A percentile compares a stretch with the other conserved stretches of the same genome.
Conservation (phyloP, 2,113 vertebrate genomes). For the Lynx canadensis region DNA sequence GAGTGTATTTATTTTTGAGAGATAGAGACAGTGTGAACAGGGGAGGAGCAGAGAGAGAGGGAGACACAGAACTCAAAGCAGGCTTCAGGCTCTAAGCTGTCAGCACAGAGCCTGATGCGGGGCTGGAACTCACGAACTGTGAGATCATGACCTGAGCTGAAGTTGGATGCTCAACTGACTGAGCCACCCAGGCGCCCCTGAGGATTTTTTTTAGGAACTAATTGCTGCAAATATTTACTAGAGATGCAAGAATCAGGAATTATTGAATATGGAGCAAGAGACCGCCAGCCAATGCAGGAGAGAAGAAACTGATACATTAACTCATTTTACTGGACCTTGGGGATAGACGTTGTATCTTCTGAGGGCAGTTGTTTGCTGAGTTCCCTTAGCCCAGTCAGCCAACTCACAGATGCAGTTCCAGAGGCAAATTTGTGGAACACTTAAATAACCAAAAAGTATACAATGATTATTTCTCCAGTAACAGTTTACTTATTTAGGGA, state of each 20-base stretch:
- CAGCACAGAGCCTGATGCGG: too few relatives aligned
- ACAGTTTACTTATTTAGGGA: not conserved
- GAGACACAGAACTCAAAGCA: too few relatives aligned
- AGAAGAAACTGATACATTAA: not conserved
- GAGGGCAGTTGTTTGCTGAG: not conserved
- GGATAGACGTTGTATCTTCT: not conserved
- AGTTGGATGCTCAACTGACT: too few relatives aligned
- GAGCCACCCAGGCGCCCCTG: too few relatives aligned
- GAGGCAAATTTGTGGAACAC: not conserved
- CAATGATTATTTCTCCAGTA: not conserved
- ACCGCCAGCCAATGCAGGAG: not conserved
- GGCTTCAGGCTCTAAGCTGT: too few relatives aligned
- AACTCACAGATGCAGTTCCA: not conserved
- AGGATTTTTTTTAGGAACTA: not conserved
- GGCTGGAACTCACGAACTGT: too few relatives aligned
- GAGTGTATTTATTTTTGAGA: too few relatives aligned
- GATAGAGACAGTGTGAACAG: too few relatives aligned
- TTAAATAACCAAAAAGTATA: not conserved
- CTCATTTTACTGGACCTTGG: not conserved
- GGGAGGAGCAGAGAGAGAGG: too few relatives aligned
- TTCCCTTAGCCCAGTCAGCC: not conserved
- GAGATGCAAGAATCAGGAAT: not conserved
- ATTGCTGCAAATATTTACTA: not conserved
- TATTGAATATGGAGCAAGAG: not conserved
- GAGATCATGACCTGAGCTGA: too few relatives aligned